A percentile compares a stretch with the other conserved stretches of the same genome.
Evolutionary conservation across 2,113 vertebrate genomes (phyloP).

Genomic region (Platichthys stellatus): DNA sequence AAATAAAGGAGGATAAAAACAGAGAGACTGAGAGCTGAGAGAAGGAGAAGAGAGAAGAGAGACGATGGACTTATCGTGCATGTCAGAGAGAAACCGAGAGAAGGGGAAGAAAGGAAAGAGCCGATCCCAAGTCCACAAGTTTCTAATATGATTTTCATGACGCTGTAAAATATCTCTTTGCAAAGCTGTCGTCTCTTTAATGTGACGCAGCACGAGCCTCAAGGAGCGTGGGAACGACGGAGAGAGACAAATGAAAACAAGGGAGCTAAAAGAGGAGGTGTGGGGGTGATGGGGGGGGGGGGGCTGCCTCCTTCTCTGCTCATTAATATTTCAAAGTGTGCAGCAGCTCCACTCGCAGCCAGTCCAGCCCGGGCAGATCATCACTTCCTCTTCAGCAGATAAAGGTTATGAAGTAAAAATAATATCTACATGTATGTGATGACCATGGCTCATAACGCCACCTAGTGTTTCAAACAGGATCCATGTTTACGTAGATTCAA

Average conservation of each 20-base stretch:
- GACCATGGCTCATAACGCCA: too few relatives aligned
- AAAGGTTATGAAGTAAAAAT: too few relatives aligned
- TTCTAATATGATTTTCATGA: constrained; percentile 22
- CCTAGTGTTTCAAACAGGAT: too few relatives aligned
- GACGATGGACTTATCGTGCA: too few relatives aligned
- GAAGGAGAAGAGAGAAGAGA: too few relatives aligned
- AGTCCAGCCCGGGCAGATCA: background rate
- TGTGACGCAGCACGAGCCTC: constrained; percentile 29
- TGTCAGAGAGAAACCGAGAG: too few relatives aligned
- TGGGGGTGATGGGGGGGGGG: constrained; percentile 13
- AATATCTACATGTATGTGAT: too few relatives aligned
- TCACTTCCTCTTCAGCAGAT: too few relatives aligned
- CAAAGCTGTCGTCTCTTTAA: constrained; percentile 10
- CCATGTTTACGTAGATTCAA: too few relatives aligned
- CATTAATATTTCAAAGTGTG: constrained; percentile 71
- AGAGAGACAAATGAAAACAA: background rate
- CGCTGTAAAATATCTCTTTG: constrained; percentile 30
- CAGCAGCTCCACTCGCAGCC: background rate
- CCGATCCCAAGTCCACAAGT: constrained; percentile 5
- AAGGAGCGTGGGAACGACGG: too few relatives aligned
- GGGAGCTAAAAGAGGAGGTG: background rate
- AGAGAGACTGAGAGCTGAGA: too few relatives aligned
- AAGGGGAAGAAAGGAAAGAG: too few relatives aligned
- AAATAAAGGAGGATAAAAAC: constrained; percentile 7
- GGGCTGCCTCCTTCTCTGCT: constrained; percentile 45